Conservation (phyloP, 2,797 vertebrate genomes). For the Dryobates pubescens region DNA sequence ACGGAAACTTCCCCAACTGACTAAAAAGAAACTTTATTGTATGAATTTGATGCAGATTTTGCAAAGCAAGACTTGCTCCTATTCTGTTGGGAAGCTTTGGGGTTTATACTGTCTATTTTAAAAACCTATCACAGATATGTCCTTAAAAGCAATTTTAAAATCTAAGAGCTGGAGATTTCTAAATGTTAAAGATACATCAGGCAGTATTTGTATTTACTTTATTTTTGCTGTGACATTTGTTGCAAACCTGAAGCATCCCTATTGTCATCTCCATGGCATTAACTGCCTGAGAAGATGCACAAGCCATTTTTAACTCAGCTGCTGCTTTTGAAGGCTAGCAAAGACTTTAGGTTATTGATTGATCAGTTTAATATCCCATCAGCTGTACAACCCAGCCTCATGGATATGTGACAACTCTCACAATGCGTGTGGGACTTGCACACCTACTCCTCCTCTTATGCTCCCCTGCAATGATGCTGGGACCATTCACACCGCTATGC, state of each 20-base stretch:
- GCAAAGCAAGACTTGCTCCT: conserved; percentile 12
- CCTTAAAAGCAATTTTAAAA: background rate
- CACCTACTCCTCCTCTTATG: background rate
- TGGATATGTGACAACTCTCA: rapidly evolving
- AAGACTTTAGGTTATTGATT: background rate
- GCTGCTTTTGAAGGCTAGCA: background rate
- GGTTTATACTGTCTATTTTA: background rate
- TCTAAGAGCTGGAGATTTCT: background rate
- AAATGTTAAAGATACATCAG: background rate
- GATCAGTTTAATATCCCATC: background rate
- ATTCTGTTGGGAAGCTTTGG: background rate
- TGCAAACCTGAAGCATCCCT: background rate
- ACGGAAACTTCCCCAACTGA: background rate
- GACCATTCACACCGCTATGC: background rate
- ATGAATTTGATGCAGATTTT: background rate
- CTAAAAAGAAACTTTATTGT: background rate
- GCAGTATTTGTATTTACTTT: no score
- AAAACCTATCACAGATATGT: background rate
- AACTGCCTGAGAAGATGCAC: background rate
- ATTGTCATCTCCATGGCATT: background rate
- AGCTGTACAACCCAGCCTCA: background rate
- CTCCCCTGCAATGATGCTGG: background rate
- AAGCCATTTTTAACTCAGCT: background rate
- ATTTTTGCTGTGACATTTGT: background rate
- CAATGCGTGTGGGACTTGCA: background rate